These are phyloP conservation scores for Pollenia griseotomentosa DNA, from an alignment of 2,888 invertebrate genomes.

Conservation along the genomic window DNA sequence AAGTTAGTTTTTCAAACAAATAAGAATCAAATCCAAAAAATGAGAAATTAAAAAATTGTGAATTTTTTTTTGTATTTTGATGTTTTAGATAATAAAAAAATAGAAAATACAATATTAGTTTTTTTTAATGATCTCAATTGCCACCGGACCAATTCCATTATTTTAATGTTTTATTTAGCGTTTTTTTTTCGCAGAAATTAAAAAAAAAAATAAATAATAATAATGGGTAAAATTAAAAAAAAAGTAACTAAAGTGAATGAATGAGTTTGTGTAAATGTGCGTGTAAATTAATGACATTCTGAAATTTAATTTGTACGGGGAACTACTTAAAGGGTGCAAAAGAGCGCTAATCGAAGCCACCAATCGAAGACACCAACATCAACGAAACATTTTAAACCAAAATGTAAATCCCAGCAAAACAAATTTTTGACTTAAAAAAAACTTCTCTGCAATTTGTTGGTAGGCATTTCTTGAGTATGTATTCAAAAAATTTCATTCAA, in stretches of 20 bases:
- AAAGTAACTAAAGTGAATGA: background rate
- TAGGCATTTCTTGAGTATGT: background rate
- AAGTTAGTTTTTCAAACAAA: no score
- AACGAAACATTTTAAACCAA: constrained; percentile 16
- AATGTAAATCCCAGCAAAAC: constrained; percentile 44
- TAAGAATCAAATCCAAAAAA: no score
- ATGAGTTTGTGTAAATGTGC: background rate
- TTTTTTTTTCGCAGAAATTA: background rate
- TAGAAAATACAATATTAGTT: background rate
- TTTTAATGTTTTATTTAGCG: background rate
- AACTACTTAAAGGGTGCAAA: constrained; percentile 41
- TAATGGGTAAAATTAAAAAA: background rate
- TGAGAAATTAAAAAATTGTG: background rate
- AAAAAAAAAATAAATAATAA: background rate
- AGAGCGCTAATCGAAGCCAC: constrained; percentile 33
- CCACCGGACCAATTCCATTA: background rate
- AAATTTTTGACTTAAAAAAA: constrained; percentile 20
- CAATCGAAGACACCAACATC: background rate
- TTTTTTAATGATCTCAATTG: background rate
- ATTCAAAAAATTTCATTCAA: background rate
- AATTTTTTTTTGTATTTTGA: background rate
- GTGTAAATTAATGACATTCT: constrained; percentile 49
- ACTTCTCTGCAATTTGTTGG: background rate
- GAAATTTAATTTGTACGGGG: constrained; percentile 45
- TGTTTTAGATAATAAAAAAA: background rate